A percentile compares a stretch with the other conserved stretches of the same genome.
Conservation (phyloP, 2,888 invertebrate genomes). For the Sarcophaga caerulescens region DNA sequence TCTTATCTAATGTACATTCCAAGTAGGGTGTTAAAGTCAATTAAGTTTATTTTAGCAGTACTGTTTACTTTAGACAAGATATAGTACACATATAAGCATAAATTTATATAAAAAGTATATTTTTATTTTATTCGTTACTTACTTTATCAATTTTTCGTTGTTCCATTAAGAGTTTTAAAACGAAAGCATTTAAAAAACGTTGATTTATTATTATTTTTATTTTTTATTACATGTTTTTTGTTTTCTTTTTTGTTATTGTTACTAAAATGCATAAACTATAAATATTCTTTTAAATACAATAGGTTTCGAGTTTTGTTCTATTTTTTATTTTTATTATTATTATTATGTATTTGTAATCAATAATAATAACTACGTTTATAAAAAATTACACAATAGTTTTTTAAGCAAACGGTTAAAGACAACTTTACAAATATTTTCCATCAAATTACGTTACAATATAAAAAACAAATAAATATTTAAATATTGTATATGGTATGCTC, state of each 20-base stretch:
- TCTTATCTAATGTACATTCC: too few species aligned
- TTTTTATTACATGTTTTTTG: too few species aligned
- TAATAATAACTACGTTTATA: conserved; percentile 54
- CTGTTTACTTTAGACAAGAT: too few species aligned
- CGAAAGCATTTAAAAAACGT: background rate
- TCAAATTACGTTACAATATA: conserved; percentile 46
- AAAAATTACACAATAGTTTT: conserved; percentile 47
- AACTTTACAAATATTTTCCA: conserved; percentile 41
- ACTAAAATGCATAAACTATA: conserved; percentile 54
- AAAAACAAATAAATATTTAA: conserved; percentile 20
- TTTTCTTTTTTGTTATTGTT: background rate
- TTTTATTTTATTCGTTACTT: conserved; percentile 29
- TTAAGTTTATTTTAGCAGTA: too few species aligned
- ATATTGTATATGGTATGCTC: background rate
- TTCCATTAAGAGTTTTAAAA: background rate
- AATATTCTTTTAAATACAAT: conserved; percentile 47
- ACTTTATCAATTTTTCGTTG: conserved; percentile 3
- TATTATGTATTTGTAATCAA: conserved; percentile 31
- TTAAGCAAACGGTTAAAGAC: conserved; percentile 26
- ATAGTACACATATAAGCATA: background rate
- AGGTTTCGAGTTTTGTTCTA: conserved; percentile 16
- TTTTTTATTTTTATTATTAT: conserved; percentile 1
- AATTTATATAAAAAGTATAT: background rate
- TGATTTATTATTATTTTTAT: background rate
- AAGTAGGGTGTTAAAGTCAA: too few species aligned